Base-by-base conservation (phyloP, 2,888 invertebrate genomes). In the Dione juno region DNA sequence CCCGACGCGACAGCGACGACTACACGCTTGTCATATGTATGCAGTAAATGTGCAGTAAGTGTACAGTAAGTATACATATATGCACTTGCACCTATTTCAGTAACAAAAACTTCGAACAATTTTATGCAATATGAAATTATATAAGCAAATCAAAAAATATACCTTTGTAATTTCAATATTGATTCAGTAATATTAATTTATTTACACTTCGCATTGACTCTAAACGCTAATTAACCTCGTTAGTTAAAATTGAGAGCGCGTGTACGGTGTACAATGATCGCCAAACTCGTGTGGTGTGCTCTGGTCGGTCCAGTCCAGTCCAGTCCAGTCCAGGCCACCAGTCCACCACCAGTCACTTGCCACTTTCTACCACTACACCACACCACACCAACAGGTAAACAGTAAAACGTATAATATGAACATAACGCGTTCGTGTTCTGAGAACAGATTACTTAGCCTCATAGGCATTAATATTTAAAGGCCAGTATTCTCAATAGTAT, bases 401-500 rank as follows among this genome's bases (percentile, higher is more conserved):
- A 28, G 28, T 28, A 28, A 28, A 28, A 28, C 2, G 5, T 28
- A n/a, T 28, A 28, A 28, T 28, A 28, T 5, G 28, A 28, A 43
- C 43, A 43, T 13, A 43, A 48, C 9, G n/a, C 16, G 10, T 19
- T 19, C 16, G 3, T 10, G 5, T 50, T 50, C 48, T 50, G 16
- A 10, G 48, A 57, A 16, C 28, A 37, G n/a, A 10, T 37, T 9
- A 37, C 3, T 10, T 57, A 14, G 21, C n/a, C n/a, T 35, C 54
- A 3, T 14, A 37, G 16, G 9, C 43, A 14, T 7, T 19, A 2
- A 21, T 5, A 9, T 59, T 21, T 37, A 54, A n/a, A n/a, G 10
- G 54, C 54, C 59, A 43, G 14, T 43, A 43, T 35, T n/a, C 28
- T 61, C 45, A 45, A 35, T 35, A 28, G n/a, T 45, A n/a, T 43